These are phyloP conservation scores for Ectemnius lituratus DNA, from an alignment of 2,888 invertebrate species.

Conservation along the genomic window DNA sequence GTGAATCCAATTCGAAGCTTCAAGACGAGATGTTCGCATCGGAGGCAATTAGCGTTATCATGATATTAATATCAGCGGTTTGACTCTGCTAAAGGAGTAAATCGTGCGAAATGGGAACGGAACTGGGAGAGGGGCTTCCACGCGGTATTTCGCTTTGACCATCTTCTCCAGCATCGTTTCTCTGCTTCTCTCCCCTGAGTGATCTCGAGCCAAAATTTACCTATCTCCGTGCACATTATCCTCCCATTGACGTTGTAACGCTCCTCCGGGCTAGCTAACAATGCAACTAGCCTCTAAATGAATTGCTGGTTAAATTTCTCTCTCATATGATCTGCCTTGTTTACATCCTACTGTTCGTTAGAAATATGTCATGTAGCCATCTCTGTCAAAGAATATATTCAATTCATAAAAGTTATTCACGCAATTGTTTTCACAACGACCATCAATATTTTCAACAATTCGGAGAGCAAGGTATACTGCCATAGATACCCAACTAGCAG, in stretches of 20 bases:
- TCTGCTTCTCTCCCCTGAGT: not conserved
- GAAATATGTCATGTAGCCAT: no score
- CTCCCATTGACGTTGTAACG: not conserved
- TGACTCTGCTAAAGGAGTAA: conserved; percentile 14
- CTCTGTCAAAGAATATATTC: no score
- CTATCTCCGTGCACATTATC: conserved; percentile 13
- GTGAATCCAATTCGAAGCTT: conserved; percentile 32
- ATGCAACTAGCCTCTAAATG: no score
- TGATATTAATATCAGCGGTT: conserved; percentile 62
- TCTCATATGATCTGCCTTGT: no score
- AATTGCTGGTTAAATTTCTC: no score
- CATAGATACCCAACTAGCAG: no score
- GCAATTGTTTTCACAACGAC: no score
- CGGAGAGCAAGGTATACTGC: no score
- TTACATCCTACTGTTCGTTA: no score
- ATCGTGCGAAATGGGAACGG: conserved; percentile 15
- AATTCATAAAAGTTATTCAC: no score
- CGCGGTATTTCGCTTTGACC: not conserved
- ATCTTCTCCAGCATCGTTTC: not conserved
- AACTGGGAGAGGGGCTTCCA: not conserved
- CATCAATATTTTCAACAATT: no score
- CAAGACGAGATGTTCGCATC: conserved; percentile 43
- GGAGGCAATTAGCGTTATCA: conserved; percentile 64
- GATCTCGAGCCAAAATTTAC: not conserved
- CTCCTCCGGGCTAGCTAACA: not conserved